These are phyloP conservation scores for Myopa tessellatipennis DNA, from an alignment of 2,888 invertebrate genomes.

Conservation along the genomic window DNA sequence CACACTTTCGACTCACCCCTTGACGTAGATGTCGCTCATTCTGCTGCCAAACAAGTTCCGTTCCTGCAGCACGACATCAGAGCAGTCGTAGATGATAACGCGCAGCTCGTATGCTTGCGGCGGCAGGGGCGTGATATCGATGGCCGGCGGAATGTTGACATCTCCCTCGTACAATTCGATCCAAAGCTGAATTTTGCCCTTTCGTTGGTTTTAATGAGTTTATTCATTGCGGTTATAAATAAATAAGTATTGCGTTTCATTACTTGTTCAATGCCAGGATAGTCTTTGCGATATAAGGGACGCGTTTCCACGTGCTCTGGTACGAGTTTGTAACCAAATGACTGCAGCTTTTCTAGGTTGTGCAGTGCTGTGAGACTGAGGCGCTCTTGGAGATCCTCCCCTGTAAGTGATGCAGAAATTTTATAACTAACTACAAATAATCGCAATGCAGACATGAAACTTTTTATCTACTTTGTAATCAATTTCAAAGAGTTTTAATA, in stretches of 20 bases:
- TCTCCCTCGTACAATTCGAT: constrained; percentile 82
- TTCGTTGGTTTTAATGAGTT: constrained; percentile 21
- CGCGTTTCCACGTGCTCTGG: constrained; percentile 94
- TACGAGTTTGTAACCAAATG: constrained; percentile 82
- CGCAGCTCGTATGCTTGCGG: constrained; percentile 78
- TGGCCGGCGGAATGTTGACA: constrained; percentile 74
- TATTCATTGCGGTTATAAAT: not conserved
- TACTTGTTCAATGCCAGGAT: constrained; percentile 81
- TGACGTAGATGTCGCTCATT: constrained; percentile 82
- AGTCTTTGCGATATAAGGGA: constrained; percentile 78
- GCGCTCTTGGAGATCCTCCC: constrained; percentile 75
- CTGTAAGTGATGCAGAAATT: constrained; percentile 50
- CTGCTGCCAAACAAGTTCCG: constrained; percentile 79
- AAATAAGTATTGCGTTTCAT: constrained; percentile 21
- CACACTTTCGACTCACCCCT: constrained; percentile 71
- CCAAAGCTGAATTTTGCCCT: constrained; percentile 94
- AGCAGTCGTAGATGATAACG: constrained; percentile 75
- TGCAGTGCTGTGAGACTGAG: constrained; percentile 81
- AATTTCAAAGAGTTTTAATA: too few species aligned
- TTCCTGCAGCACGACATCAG: constrained; percentile 76
- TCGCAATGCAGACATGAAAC: not conserved
- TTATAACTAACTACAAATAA: not conserved
- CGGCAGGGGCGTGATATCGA: constrained; percentile 81
- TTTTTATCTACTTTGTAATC: not conserved
- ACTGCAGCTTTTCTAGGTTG: constrained; percentile 80